phyloP scores from a whole-genome alignment of 2,797 vertebrate genomes.

The Acanthurus leucopareius region DNA sequence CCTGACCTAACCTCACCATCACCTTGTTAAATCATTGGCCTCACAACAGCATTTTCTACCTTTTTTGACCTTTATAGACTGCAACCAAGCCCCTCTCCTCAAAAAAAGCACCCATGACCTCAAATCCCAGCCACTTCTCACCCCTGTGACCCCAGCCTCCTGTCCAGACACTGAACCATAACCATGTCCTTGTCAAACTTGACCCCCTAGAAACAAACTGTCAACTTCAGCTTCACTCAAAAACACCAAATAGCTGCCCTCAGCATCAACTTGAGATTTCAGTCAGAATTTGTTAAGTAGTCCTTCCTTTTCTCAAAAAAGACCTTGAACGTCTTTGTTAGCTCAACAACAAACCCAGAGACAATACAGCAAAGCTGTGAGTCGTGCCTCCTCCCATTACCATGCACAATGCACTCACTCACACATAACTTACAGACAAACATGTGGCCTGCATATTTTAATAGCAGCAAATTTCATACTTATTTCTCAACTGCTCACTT shows the following conservation, averaged over 20 bases:
- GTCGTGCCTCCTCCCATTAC: conserved; percentile 11
- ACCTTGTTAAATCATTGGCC: conserved; percentile 49
- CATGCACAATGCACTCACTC: conserved; percentile 28
- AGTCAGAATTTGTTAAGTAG: conserved; percentile 34
- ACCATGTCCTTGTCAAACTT: conserved; percentile 63
- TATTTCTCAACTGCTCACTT: conserved; percentile 57
- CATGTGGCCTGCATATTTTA: conserved; percentile 33
- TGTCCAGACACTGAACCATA: conserved; percentile 76
- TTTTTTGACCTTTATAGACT: conserved; percentile 22
- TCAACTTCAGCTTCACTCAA: conserved; percentile 48
- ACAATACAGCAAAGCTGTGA: conserved; percentile 23
- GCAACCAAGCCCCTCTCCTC: conserved; percentile 37
- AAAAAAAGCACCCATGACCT: conserved; percentile 57
- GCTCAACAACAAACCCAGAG: conserved; percentile 11
- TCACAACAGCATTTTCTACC: conserved; percentile 23
- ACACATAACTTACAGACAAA: conserved; percentile 18
- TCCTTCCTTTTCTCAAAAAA: conserved; percentile 45
- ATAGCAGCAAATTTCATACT: conserved; percentile 4
- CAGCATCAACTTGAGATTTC: conserved; percentile 35
- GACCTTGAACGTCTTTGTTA: conserved; percentile 30
- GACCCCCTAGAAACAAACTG: conserved; percentile 59
- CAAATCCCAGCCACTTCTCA: conserved; percentile 48
- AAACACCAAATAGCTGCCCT: conserved; percentile 35
- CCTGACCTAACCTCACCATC: conserved; percentile 45
- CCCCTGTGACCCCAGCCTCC: conserved; percentile 67